Conservation (phyloP, 2,797 vertebrate genomes). For the Epinephelus malabaricus region DNA sequence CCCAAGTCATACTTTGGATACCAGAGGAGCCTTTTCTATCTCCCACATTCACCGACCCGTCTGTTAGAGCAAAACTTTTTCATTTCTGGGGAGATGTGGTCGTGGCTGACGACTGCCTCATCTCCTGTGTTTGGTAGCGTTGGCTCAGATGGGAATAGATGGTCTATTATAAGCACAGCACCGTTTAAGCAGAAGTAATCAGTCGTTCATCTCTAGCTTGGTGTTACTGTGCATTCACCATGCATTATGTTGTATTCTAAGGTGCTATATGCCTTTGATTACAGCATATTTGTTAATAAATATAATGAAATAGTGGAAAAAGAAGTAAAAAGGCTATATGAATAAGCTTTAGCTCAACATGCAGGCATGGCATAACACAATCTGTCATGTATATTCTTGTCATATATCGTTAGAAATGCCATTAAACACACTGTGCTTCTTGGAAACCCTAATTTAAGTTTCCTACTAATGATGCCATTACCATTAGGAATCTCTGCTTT, state of each 20-base stretch:
- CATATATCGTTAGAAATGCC: constrained; percentile 11
- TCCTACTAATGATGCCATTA: not conserved
- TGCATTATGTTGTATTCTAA: constrained; percentile 18
- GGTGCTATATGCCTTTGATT: not conserved
- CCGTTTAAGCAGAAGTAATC: constrained; percentile 51
- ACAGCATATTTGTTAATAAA: not conserved
- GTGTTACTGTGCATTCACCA: constrained; percentile 29
- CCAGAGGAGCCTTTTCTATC: constrained; percentile 70
- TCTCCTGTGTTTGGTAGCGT: constrained; percentile 57
- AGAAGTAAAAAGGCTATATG: not conserved
- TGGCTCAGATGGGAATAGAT: constrained; percentile 49
- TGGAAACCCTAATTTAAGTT: not conserved
- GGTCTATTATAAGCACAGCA: constrained; percentile 57
- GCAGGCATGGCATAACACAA: not conserved
- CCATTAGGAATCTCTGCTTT: constrained; percentile 16
- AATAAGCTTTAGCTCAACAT: not conserved
- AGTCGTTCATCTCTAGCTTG: constrained; percentile 21
- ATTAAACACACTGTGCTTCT: constrained; percentile 10
- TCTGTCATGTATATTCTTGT: not conserved
- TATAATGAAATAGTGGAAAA: not conserved
- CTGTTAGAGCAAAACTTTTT: constrained; percentile 63
- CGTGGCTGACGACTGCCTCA: constrained; percentile 50
- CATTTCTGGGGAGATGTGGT: constrained; percentile 53
- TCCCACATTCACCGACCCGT: constrained; percentile 42
- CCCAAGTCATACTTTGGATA: constrained; percentile 76